These are phyloP conservation scores for Gortyna flavago DNA, from an alignment of 2,888 invertebrate genomes.

Conservation along the genomic window DNA sequence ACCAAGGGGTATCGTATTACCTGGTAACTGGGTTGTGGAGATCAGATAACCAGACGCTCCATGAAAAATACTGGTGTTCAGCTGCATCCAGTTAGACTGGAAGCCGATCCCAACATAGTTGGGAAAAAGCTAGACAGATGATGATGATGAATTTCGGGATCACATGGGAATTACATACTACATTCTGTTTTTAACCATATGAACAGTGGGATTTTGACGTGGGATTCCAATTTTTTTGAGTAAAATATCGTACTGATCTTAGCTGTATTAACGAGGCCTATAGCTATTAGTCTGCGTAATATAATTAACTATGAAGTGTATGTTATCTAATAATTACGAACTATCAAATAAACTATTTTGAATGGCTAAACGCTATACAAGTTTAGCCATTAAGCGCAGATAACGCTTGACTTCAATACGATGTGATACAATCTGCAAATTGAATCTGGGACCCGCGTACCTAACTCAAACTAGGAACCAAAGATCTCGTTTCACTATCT, in stretches of 20 bases:
- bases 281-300: neutral
- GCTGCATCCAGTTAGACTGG: too few species aligned
- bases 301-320: neutral
- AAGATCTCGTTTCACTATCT: conserved; percentile 12
- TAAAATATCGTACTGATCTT: neutral
- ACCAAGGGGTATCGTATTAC: too few species aligned
- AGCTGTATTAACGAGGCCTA: neutral
- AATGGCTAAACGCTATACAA: conserved; percentile 5
- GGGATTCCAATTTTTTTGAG: neutral
- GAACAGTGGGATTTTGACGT: neutral
- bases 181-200: neutral
- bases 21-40: too few species aligned
- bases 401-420: conserved; percentile 17
- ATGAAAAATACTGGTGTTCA: too few species aligned
- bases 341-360: conserved; percentile 3
- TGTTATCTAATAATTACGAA: neutral
- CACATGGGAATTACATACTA: neutral
- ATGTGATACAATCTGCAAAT: conserved; percentile 42
- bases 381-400: conserved; percentile 20
- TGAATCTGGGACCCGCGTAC: conserved; percentile 32
- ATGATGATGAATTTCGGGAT: neutral
- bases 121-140: neutral
- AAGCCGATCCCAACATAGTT: too few species aligned
- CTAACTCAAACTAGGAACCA: conserved; percentile 18
- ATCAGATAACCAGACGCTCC: too few species aligned